Conservation (phyloP, 2,113 vertebrate species). For the Myotis davidii region DNA sequence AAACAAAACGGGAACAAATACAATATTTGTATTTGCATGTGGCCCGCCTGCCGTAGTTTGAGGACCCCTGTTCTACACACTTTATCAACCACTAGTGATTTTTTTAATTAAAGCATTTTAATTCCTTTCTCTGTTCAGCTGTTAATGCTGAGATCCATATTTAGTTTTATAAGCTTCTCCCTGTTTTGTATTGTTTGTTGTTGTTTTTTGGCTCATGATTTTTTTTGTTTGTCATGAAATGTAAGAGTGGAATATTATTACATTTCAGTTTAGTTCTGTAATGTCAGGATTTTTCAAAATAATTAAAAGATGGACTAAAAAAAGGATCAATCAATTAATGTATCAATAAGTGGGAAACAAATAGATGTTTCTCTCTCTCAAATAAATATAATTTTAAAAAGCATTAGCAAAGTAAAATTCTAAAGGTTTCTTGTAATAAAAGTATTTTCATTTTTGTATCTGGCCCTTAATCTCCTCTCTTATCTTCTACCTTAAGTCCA, state of each 20-base stretch:
- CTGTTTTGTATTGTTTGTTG: conserved; percentile 75
- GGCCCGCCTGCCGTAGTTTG: no score
- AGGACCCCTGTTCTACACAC: conserved; percentile 82
- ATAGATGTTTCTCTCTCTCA: neutral
- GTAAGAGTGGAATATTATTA: conserved; percentile 91
- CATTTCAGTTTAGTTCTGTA: conserved; percentile 93
- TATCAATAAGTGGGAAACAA: neutral
- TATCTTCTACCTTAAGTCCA: neutral
- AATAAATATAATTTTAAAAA: neutral
- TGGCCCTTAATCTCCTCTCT: neutral
- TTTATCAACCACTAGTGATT: conserved; percentile 88
- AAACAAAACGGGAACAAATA: no score
- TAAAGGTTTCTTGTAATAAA: neutral
- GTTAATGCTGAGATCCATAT: conserved; percentile 89
- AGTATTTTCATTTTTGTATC: neutral
- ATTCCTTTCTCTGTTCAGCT: conserved; percentile 89
- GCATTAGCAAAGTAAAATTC: neutral
- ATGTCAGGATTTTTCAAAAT: conserved; percentile 93
- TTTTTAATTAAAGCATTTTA: conserved; percentile 89
- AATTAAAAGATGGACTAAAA: conserved; percentile 89
- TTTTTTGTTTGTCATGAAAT: conserved; percentile 85
- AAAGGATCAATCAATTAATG: neutral
- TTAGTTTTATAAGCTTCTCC: conserved; percentile 89
- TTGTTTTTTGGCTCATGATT: conserved; percentile 80
- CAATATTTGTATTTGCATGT: no score